These are phyloP conservation scores for Thalassoma bifasciatum DNA, from an alignment of 2,113 vertebrate species.

Conservation along the genomic window DNA sequence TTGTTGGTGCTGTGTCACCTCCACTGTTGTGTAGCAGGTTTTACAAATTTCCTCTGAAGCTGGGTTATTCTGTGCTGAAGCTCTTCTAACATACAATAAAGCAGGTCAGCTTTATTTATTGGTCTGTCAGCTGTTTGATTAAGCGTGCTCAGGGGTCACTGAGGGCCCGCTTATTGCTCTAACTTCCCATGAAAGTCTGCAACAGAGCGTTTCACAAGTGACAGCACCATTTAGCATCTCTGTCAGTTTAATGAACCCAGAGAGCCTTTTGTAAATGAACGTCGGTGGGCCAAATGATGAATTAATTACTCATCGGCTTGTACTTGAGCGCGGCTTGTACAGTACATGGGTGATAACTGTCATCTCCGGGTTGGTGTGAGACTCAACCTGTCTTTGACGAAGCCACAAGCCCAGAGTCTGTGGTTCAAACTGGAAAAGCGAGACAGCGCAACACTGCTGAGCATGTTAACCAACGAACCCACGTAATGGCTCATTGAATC, in stretches of 20 bases:
- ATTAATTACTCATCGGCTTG: slow-evolving; percentile 43
- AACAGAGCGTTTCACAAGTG: slow-evolving; percentile 9
- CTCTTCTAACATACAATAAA: not conserved
- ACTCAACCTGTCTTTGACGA: not conserved
- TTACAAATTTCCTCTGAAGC: not conserved
- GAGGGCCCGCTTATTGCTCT: not conserved
- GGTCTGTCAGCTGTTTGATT: slow-evolving; percentile 41
- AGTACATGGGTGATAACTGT: slow-evolving; percentile 49
- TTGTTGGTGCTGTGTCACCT: not conserved
- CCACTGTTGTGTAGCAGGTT: too few species aligned
- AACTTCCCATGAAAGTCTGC: slow-evolving; percentile 1
- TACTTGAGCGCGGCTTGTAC: not conserved
- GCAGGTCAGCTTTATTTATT: slow-evolving; percentile 37
- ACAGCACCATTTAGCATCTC: slow-evolving; percentile 37
- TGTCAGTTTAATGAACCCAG: slow-evolving; percentile 45
- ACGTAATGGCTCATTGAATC: slow-evolving; percentile 43
- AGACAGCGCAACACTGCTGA: not conserved
- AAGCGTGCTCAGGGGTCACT: slow-evolving; percentile 38
- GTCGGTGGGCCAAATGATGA: slow-evolving; percentile 22
- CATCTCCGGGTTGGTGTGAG: slow-evolving; percentile 22
- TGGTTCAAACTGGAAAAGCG: slow-evolving; percentile 45
- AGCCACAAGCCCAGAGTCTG: slow-evolving; percentile 26
- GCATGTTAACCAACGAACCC: slow-evolving; percentile 43
- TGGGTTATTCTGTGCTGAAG: not conserved
- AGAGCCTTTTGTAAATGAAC: slow-evolving; percentile 29